Conservation (phyloP, 2,113 vertebrate species). For the Lasiurus cinereus region DNA sequence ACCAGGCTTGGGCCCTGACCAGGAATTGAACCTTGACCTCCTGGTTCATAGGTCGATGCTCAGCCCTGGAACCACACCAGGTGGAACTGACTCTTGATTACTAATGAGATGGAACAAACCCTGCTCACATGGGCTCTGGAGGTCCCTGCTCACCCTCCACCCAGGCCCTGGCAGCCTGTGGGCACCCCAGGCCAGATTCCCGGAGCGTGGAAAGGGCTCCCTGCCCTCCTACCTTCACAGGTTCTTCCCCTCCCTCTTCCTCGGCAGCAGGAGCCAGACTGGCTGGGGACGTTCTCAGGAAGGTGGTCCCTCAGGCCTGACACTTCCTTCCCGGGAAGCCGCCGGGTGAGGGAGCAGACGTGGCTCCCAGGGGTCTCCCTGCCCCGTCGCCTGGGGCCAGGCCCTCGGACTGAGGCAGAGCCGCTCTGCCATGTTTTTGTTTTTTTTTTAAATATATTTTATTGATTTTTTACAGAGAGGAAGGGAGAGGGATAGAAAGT, state of each 20-base stretch:
- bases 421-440: too few relatives aligned
- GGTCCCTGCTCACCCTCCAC: too few relatives aligned
- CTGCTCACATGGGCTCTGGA: background rate
- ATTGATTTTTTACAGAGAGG: too few relatives aligned
- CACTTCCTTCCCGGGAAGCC: rapidly evolving
- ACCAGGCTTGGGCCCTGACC: too few relatives aligned
- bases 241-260: too few relatives aligned
- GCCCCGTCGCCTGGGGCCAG: background rate
- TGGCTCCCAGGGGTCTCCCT: background rate
- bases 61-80: too few relatives aligned
- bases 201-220: rapidly evolving
- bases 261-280: background rate
- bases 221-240: too few relatives aligned
- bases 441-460: too few relatives aligned
- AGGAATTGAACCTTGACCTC: too few relatives aligned
- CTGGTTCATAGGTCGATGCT: too few relatives aligned
- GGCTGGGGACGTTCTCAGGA: background rate
- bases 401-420: background rate
- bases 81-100: background rate
- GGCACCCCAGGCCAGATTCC: background rate
- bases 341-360: background rate
- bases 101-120: background rate
- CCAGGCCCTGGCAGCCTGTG: background rate
- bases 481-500: too few relatives aligned
- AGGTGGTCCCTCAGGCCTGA: background rate